Conservation (phyloP, 2,113 vertebrate species). For the Salvelinus alpinus region DNA sequence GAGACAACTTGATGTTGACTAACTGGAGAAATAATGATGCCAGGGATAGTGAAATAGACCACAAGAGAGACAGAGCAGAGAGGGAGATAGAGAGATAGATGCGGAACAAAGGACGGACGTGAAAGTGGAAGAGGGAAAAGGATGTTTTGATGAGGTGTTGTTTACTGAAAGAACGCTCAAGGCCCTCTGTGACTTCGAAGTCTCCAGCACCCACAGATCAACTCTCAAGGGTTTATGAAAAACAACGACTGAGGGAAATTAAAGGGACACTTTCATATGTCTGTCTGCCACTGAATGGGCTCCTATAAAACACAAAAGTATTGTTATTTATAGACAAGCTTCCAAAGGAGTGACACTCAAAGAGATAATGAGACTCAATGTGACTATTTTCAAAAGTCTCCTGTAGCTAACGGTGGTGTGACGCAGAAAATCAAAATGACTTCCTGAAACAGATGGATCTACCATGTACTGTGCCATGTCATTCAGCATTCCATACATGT, state of each 20-base stretch:
- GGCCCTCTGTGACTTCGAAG: constrained; percentile 27
- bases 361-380: background rate
- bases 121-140: constrained; percentile 1
- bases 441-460: background rate
- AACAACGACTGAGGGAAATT: constrained; percentile 5
- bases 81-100: constrained; percentile 15
- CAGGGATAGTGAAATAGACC: constrained; percentile 14
- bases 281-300: constrained; percentile 30
- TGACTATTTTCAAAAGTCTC: constrained; percentile 16
- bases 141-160: constrained; percentile 49
- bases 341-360: constrained; percentile 27
- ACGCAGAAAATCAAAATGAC: background rate
- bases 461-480: background rate
- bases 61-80: constrained; percentile 1
- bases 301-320: constrained; percentile 16
- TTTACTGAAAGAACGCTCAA: constrained; percentile 30
- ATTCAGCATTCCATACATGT: background rate
- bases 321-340: constrained; percentile 36
- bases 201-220: constrained; percentile 26
- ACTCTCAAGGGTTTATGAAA: constrained; percentile 43
- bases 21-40: constrained; percentile 25
- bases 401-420: constrained; percentile 3
- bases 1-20: constrained; percentile 4
- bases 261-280: constrained; percentile 23
- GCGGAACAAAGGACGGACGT: constrained; percentile 14